These are phyloP conservation scores for Leucopternis melanops DNA, from an alignment of 2,113 vertebrate species.

Conservation along the genomic window DNA sequence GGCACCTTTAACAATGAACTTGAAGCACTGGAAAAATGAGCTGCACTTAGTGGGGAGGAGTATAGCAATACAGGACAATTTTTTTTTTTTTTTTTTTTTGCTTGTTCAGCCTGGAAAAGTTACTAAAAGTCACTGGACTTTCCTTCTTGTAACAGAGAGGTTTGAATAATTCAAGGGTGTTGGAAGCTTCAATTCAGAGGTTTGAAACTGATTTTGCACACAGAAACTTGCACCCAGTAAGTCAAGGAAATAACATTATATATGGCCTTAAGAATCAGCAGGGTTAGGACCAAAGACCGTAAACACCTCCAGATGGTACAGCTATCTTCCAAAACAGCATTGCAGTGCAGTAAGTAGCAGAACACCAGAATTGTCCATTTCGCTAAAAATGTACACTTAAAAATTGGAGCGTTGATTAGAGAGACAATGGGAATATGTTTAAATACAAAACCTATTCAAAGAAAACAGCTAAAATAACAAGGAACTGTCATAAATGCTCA, in stretches of 20 bases:
- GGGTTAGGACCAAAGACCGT: background rate
- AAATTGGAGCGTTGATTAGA: background rate
- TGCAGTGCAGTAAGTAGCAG: background rate
- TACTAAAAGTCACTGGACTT: background rate
- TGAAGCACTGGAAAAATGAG: background rate
- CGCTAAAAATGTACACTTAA: background rate
- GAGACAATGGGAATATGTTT: background rate
- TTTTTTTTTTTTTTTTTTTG: too few species aligned
- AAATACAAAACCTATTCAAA: background rate
- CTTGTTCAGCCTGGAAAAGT: background rate
- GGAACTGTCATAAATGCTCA: background rate
- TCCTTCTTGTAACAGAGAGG: background rate
- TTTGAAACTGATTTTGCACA: background rate
- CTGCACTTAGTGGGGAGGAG: background rate
- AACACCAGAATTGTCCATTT: background rate
- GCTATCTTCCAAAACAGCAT: background rate
- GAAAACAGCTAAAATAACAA: background rate
- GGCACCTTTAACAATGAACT: background rate
- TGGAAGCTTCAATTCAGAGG: background rate
- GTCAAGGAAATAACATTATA: background rate
- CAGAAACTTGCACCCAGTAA: background rate
- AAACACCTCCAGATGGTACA: background rate
- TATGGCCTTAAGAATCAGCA: background rate
- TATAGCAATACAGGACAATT: background rate
- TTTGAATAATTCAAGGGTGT: background rate